Evolutionary conservation across 2,797 vertebrate species (phyloP).

Genomic region (Catharus ustulatus): DNA sequence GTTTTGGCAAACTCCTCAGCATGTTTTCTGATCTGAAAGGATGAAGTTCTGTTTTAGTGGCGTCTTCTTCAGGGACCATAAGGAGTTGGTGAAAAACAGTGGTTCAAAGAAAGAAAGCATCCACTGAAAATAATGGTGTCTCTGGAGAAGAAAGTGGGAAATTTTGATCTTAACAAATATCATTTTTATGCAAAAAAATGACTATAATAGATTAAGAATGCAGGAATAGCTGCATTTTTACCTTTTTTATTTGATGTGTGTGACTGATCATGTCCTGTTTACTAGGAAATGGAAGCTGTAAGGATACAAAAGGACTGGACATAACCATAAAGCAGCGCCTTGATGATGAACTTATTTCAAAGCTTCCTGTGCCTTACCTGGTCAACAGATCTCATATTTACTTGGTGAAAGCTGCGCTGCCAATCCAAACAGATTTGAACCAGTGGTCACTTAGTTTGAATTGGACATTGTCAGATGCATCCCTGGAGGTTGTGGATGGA

Average conservation of each 20-base stretch:
- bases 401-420: constrained; percentile 78
- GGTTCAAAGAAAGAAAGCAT: background rate
- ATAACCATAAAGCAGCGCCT: constrained; percentile 87
- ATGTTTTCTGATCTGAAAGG: background rate
- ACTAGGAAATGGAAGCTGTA: constrained; percentile 83
- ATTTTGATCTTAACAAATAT: background rate
- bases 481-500: constrained; percentile 88
- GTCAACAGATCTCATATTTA: constrained; percentile 86
- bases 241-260: background rate
- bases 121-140: background rate
- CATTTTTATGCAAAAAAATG: background rate
- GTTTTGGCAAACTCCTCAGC: background rate
- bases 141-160: background rate
- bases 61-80: background rate
- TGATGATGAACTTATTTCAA: constrained; percentile 83
- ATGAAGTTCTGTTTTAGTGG: background rate
- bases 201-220: background rate
- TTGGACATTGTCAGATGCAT: constrained; percentile 88
- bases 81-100: background rate
- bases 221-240: background rate
- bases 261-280: background rate
- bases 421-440: constrained; percentile 15
- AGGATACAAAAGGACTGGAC: constrained; percentile 84
- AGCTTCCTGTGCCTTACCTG: constrained; percentile 88
- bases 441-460: constrained; percentile 82